Evolutionary conservation across 1,140 invertebrate species (phyloP).

Genomic region (Anastrepha obliqua): DNA sequence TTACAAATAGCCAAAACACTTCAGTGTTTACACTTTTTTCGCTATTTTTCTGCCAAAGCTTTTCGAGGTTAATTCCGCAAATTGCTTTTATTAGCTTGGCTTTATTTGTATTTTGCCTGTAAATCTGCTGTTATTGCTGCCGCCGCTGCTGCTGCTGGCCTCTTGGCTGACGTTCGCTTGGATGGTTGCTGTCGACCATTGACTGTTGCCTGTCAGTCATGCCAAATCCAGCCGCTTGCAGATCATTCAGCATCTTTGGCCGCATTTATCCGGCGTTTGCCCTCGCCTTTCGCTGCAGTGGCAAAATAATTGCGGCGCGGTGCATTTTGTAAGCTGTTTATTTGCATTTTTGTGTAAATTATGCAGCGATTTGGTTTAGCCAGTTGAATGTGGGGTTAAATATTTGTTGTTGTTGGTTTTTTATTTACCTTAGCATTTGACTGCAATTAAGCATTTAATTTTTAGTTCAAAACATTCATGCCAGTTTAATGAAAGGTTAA

Average conservation of each 20-base stretch:
- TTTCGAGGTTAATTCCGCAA: slow-evolving; percentile 66
- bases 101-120: slow-evolving; percentile 73
- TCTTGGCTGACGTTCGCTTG: slow-evolving; percentile 8
- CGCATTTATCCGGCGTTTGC: neutral
- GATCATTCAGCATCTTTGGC: slow-evolving; percentile 16
- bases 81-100: slow-evolving; percentile 73
- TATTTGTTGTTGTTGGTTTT: slow-evolving; percentile 4
- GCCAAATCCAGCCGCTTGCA: slow-evolving; percentile 58
- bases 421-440: neutral
- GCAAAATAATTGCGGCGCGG: slow-evolving; percentile 22
- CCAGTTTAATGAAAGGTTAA: slow-evolving; percentile 6
- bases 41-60: neutral
- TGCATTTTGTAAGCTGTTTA: slow-evolving; percentile 24
- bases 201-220: slow-evolving; percentile 70
- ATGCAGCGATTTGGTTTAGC: slow-evolving; percentile 11
- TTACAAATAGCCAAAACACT: neutral
- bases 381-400: slow-evolving; percentile 28
- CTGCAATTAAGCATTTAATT: neutral
- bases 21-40: neutral
- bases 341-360: slow-evolving; percentile 46
- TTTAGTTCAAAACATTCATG: neutral
- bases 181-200: slow-evolving; percentile 60
- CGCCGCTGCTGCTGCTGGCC: slow-evolving; percentile 57
- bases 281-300: slow-evolving; percentile 13
- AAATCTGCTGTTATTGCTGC: slow-evolving; percentile 66